Base-by-base conservation (phyloP, 2,113 vertebrate genomes). In the Vulpes vulpes region DNA sequence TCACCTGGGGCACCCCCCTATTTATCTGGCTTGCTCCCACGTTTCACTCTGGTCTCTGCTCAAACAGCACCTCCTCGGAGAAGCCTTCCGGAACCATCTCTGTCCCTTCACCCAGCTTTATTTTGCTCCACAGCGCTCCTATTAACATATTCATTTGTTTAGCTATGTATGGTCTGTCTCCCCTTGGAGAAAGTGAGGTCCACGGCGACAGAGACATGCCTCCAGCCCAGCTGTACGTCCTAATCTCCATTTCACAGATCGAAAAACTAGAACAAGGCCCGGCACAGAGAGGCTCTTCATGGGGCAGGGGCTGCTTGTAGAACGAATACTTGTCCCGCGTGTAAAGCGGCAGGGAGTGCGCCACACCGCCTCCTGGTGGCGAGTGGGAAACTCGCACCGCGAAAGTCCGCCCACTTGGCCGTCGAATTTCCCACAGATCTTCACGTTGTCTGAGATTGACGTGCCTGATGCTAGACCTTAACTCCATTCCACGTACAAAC, bases 291-390 rank as follows among this genome's bases (percentile, higher is more conserved):
- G 27, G 22, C 0, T 43, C 87, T 55, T 62, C 69, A 3, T 20
- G 22, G 57, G 30, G 78, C 43, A 15, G 43, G 81, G 43, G 22
- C 55, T 35, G 3, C 73, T 27, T 81, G 35, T 86, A 60, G 23
- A 78, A 55, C 2, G 22, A 91, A 87, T 1, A 53, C 14, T 9
- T 19, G 17, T 5, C 38, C 5, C 15, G 32, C n/a, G 0, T 27
- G 8, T 30, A 4, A 12, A 62, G 43, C 4, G 4, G 51, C 32
- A 1, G 22, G n/a, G 17, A 64, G 64, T 11, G 64, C 30, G 11
- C 67, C 85, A 89, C 51, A 10, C 32, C 23, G 53, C 86, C 86
- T 55, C 43, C 93, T 83, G 74, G 90, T 93, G 93, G 95, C 35
- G 0, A n/a, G 5, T 12, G 11, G 14, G 15, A 80, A 74, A 67